Percentiles rank a stretch among this genome's conserved stretches.
phyloP scores from a whole-genome alignment of 1,140 invertebrate species.

The Ips typographus region DNA sequence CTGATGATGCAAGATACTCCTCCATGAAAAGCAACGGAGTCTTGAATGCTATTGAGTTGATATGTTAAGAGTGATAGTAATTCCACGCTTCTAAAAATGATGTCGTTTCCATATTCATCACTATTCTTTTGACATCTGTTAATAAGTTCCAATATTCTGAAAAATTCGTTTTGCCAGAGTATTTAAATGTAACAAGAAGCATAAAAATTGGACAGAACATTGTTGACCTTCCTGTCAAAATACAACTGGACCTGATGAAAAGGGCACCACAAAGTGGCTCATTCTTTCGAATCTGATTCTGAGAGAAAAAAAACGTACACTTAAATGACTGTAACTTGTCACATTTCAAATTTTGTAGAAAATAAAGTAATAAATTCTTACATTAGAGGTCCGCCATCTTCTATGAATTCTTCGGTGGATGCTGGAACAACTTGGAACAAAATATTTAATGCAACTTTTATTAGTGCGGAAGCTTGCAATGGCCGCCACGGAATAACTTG shows the following conservation, averaged over 20 bases:
- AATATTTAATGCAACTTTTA: conserved; percentile 14
- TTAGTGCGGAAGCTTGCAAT: conserved; percentile 13
- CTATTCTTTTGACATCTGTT: too few species aligned
- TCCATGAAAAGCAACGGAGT: conserved; percentile 19
- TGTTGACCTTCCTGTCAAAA: too few species aligned
- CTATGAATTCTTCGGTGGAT: conserved; percentile 27
- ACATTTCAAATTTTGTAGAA: too few species aligned
- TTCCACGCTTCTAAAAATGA: conserved; percentile 21
- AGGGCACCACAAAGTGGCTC: too few species aligned
- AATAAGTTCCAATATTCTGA: too few species aligned
- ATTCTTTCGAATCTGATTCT: too few species aligned
- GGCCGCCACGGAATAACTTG: conserved; percentile 23
- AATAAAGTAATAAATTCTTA: background rate
- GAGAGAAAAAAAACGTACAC: too few species aligned
- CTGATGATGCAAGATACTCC: conserved; percentile 13
- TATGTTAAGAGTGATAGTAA: conserved; percentile 9
- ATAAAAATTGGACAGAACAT: too few species aligned
- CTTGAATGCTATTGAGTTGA: conserved; percentile 13
- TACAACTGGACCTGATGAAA: too few species aligned
- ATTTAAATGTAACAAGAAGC: too few species aligned
- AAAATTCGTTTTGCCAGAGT: too few species aligned
- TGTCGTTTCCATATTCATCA: conserved; percentile 2
- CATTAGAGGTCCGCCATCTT: conserved; percentile 28
- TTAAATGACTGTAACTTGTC: too few species aligned
- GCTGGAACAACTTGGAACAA: conserved; percentile 19